phyloP scores from a whole-genome alignment of 2,888 invertebrate species.

The Halictus quadricinctus region DNA sequence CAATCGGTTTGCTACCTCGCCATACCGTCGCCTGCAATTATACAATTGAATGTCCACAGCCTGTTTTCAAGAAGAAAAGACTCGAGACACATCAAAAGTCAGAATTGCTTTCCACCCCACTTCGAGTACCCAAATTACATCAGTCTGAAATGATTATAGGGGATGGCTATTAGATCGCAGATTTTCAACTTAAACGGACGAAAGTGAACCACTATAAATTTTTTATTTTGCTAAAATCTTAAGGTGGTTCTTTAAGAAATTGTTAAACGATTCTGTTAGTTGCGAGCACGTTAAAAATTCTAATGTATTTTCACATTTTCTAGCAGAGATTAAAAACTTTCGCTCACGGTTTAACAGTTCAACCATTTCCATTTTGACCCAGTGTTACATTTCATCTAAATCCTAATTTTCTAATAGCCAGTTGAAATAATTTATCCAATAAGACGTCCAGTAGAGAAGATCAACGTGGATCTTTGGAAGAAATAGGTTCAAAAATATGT shows the following conservation, averaged over 20 bases:
- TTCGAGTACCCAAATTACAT: neutral
- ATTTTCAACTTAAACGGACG: neutral
- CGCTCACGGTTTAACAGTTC: neutral
- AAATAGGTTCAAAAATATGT: neutral
- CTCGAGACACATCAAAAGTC: neutral
- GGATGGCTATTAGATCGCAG: neutral
- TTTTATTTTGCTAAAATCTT: neutral
- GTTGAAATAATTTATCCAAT: neutral
- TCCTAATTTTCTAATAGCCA: neutral
- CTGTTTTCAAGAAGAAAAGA: neutral
- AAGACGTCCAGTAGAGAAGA: neutral
- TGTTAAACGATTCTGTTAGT: neutral
- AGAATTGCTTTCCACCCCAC: neutral
- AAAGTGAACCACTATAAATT: neutral
- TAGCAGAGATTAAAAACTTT: neutral
- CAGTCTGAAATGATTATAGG: neutral
- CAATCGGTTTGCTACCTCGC: neutral
- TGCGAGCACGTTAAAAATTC: neutral
- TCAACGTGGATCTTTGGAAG: neutral
- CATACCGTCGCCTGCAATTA: neutral
- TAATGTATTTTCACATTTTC: neutral
- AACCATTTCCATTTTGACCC: neutral
- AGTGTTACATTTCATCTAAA: neutral
- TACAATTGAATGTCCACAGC: conserved; percentile 12
- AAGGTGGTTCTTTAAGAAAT: neutral